These are phyloP conservation scores for Rhinoderma darwinii DNA, from an alignment of 2,113 vertebrate species.

Conservation along the genomic window DNA sequence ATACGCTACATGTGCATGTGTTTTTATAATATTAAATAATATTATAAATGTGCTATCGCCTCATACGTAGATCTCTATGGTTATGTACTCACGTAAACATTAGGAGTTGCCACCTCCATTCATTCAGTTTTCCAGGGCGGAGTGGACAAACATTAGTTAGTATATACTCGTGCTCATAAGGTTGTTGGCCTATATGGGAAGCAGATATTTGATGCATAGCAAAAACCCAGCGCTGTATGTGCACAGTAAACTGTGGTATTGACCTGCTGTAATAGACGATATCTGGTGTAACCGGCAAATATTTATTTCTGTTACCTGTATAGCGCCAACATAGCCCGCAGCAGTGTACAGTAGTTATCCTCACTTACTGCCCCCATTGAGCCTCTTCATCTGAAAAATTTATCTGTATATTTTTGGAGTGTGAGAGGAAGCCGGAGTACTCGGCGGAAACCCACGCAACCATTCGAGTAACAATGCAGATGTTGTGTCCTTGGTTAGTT, in stretches of 20 bases:
- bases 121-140: background rate
- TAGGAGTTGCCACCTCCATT: background rate
- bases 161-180: background rate
- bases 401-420: too few relatives aligned
- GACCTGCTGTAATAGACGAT: too few relatives aligned
- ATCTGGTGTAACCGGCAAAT: background rate
- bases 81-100: background rate
- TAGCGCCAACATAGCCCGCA: too few relatives aligned
- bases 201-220: background rate
- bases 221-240: background rate
- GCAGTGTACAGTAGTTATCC: too few relatives aligned
- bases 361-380: too few relatives aligned
- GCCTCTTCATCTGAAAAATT: too few relatives aligned
- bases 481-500: too few relatives aligned
- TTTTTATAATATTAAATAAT: conserved; percentile 13
- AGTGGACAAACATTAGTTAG: background rate
- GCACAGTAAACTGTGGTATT: too few relatives aligned
- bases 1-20: background rate
- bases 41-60: background rate
- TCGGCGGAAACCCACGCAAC: too few relatives aligned
- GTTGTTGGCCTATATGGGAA: background rate
- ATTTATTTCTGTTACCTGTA: too few relatives aligned
- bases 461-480: too few relatives aligned
- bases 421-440: too few relatives aligned
- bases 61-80: background rate